Evolutionary conservation across 1,140 invertebrate genomes (phyloP).

Genomic region (Centruroides vittatus): DNA sequence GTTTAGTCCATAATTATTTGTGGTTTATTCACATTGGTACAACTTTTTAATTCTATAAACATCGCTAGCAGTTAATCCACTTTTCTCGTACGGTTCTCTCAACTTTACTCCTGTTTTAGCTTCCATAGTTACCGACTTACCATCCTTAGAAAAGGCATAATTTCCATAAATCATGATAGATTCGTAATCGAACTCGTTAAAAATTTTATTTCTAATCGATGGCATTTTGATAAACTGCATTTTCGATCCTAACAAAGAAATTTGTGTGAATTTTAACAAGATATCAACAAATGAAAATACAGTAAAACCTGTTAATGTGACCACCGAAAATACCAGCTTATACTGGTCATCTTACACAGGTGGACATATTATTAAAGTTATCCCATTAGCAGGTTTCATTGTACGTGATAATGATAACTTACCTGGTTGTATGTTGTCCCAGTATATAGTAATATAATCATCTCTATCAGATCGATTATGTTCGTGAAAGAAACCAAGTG

Average conservation of each 20-base stretch:
- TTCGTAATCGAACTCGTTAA: neutral
- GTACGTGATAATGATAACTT: neutral
- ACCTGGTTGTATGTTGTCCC: slow-evolving; percentile 53
- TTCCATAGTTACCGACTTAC: neutral
- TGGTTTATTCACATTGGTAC: neutral
- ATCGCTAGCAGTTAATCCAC: neutral
- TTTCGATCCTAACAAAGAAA: neutral
- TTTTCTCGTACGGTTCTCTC: neutral
- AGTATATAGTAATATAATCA: slow-evolving; percentile 50
- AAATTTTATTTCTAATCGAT: neutral
- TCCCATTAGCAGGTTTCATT: neutral
- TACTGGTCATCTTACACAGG: neutral
- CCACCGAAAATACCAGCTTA: neutral
- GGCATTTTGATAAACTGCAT: neutral
- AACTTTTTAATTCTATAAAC: neutral
- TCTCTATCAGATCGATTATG: slow-evolving; percentile 68
- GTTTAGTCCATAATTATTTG: too few relatives aligned
- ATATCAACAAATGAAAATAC: neutral
- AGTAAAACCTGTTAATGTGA: neutral
- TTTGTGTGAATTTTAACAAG: neutral
- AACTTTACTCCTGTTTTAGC: neutral
- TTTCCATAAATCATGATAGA: slow-evolving; percentile 8
- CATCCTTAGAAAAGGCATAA: neutral
- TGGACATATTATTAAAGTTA: neutral
- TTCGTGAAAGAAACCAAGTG: slow-evolving; percentile 70